Percentiles rank a stretch among this genome's conserved stretches.
phyloP scores from a whole-genome alignment of 2,797 vertebrate species.

The Protosalanx chinensis region DNA sequence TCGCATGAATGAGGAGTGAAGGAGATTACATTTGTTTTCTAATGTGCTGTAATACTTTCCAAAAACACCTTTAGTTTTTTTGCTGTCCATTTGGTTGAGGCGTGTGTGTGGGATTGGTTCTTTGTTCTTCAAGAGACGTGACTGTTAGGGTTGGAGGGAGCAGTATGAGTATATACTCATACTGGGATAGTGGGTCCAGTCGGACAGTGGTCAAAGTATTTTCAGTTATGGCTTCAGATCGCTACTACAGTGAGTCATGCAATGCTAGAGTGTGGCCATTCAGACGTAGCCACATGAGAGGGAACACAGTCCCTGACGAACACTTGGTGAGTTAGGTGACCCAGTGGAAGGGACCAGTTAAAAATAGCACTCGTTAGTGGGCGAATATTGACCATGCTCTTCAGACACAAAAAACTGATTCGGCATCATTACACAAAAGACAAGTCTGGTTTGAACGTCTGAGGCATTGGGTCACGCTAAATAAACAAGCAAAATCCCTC shows the following conservation, averaged over 20 bases:
- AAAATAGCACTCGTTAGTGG: slow-evolving; percentile 57
- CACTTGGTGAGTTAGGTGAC: slow-evolving; percentile 24
- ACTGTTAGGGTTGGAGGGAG: slow-evolving; percentile 31
- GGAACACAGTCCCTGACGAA: slow-evolving; percentile 33
- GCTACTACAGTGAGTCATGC: slow-evolving; percentile 64
- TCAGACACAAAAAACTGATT: slow-evolving; percentile 51
- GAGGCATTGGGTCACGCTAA: slow-evolving; percentile 54
- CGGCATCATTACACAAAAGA: slow-evolving; percentile 38
- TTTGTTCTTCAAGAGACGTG: slow-evolving; percentile 21
- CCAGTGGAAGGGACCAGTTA: slow-evolving; percentile 29
- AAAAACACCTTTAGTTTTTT: slow-evolving; percentile 37
- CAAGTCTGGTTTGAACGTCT: slow-evolving; percentile 57
- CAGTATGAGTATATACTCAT: slow-evolving; percentile 8
- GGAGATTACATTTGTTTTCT: not conserved
- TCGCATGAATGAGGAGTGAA: slow-evolving; percentile 24
- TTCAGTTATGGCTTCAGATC: slow-evolving; percentile 63
- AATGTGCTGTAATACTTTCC: slow-evolving; percentile 32
- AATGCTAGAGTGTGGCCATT: slow-evolving; percentile 40
- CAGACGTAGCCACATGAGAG: slow-evolving; percentile 58
- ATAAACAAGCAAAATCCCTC: slow-evolving; percentile 58
- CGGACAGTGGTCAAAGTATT: slow-evolving; percentile 47
- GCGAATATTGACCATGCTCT: slow-evolving; percentile 45
- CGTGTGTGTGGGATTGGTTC: slow-evolving; percentile 27
- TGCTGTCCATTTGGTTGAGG: slow-evolving; percentile 21
- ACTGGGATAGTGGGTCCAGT: slow-evolving; percentile 15